These are phyloP conservation scores for Raillietiella orientalis DNA, from an alignment of 2,888 invertebrate species.

Conservation along the genomic window DNA sequence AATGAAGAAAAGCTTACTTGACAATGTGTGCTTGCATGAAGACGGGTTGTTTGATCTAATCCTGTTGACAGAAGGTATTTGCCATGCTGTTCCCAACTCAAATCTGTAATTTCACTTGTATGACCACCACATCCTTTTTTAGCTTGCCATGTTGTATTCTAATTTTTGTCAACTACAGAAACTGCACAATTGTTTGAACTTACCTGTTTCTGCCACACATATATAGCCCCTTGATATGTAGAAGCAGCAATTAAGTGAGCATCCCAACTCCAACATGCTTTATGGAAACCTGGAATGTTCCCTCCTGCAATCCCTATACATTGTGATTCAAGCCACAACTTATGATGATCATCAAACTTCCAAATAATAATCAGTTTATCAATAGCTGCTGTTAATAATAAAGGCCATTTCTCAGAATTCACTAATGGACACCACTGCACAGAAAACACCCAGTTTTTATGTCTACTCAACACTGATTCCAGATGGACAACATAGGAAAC, in stretches of 20 bases:
- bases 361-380: constrained; percentile 78
- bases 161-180: too few relatives aligned
- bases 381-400: too few relatives aligned
- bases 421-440: constrained; percentile 3
- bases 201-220: too few relatives aligned
- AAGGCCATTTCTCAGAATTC: not conserved
- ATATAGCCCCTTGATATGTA: too few relatives aligned
- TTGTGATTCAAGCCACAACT: constrained; percentile 47
- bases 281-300: constrained; percentile 68
- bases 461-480: constrained; percentile 5
- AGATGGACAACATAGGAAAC: constrained; percentile 1
- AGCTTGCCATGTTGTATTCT: too few relatives aligned
- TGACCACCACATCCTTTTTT: constrained; percentile 28
- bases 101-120: constrained; percentile 43
- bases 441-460: constrained; percentile 5
- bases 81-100: constrained; percentile 31
- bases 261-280: too few relatives aligned
- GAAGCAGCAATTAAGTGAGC: too few relatives aligned
- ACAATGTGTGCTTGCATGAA: too few relatives aligned
- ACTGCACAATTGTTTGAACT: too few relatives aligned
- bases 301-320: constrained; percentile 78
- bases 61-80: constrained; percentile 40
- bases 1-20: too few relatives aligned
- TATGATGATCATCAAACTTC: constrained; percentile 28
- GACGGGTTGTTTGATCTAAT: constrained; percentile 57